Percentiles rank a stretch among this genome's conserved stretches.
These are phyloP conservation scores for Mayetiola destructor DNA, from an alignment of 2,888 invertebrate genomes.

Conservation along the genomic window DNA sequence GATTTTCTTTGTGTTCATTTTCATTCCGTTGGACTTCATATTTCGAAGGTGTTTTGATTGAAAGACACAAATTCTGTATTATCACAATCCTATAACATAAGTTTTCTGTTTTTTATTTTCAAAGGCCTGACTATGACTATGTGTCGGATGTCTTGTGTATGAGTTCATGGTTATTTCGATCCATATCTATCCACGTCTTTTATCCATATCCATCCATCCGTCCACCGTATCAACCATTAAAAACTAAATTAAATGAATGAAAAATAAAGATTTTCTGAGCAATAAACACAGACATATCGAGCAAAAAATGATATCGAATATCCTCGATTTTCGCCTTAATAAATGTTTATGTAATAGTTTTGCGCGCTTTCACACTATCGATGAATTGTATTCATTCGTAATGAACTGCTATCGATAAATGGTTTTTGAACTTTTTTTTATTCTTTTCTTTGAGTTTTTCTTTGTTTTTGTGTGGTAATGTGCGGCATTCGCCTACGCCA, in stretches of 20 bases:
- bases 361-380: too few relatives aligned
- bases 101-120: not conserved
- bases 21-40: not conserved
- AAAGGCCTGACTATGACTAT: not conserved
- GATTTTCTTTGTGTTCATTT: too few relatives aligned
- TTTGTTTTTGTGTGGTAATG: too few relatives aligned
- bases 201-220: too few relatives aligned
- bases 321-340: conserved; percentile 1
- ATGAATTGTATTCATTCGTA: not conserved
- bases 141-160: too few relatives aligned
- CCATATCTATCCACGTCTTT: too few relatives aligned
- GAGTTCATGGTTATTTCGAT: too few relatives aligned
- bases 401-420: not conserved
- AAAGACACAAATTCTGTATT: not conserved
- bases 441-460: too few relatives aligned
- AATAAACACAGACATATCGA: not conserved
- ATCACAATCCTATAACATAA: not conserved
- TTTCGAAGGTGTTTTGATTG: conserved; percentile 6
- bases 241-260: too few relatives aligned
- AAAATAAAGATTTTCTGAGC: too few relatives aligned
- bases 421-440: not conserved
- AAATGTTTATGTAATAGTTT: not conserved
- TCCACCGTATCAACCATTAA: too few relatives aligned
- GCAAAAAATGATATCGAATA: conserved; percentile 3
- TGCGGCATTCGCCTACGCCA: not conserved